Evolutionary conservation across 2,797 vertebrate species (phyloP), one percentile per base, ranked within the genome.

Genomic region (Eremophila alpestris): DNA sequence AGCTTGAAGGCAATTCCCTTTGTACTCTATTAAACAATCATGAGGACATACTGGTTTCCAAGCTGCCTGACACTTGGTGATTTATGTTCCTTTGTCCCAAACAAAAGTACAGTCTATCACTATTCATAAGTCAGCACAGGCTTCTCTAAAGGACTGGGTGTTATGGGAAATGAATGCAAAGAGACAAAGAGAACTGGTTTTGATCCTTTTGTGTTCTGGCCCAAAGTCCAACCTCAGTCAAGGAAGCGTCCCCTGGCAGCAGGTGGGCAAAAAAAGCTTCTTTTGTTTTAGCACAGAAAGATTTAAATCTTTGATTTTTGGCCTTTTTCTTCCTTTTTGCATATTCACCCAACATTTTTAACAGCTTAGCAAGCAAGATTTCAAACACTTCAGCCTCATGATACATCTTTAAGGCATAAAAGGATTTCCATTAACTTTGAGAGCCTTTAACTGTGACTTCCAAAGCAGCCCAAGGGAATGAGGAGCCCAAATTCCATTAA

Each of bases 1-100:
- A 55, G 73, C 77, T 94, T 64, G 74, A 80, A 94, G 85, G 87
- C 84, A 96, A 80, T 89, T 96, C 85, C 94, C 91, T 91, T 70
- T 89, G 89, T 93, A 79, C 60, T 82, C 78, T 40, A 88, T 96
- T 91, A 96, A 97, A 91, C 87, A 94, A 26, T 73, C 82, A 95
- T 86, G 87, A 95, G 87, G 91, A 93, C 56, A 43, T 2, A 40
- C 26, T 43, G 67, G 48, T 76, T 91, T 73, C 87, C 89, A 49
- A 88, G 82, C 68, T 88, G 56, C 64, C 80, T 95, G 86, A 65
- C 76, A 92, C 71, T 64, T 15, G 3, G 29, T 86, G 89, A 95
- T 96, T 95, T 85, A 88, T 84, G 71, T 68, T 40, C 52, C 79
- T 88, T 45, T 24, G 2, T 77, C 59, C 90, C 59, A 67, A 84